Base-by-base conservation (phyloP, 2,888 invertebrate genomes). In the Priocnemis perturbator region DNA sequence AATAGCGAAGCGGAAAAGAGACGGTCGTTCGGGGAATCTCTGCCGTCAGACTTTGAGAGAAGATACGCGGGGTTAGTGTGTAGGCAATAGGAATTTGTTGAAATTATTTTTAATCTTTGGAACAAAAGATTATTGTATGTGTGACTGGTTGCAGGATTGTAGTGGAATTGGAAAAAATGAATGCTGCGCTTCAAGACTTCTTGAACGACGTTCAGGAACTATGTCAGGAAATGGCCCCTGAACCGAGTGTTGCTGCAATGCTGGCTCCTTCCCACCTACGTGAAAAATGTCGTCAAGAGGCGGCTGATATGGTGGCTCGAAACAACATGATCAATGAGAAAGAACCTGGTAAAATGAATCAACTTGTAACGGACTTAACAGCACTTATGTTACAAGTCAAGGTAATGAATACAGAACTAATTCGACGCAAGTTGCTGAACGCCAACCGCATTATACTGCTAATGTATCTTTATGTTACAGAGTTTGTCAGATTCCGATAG, bases 1-100 rank as follows among this genome's bases (percentile, higher is more conserved):
- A 98, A 98, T 85, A 92, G 95, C 69, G 95, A 97, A 88, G 97
- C 97, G 0, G 98, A 98, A 86, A 94, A 95, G 89, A 92, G 93
- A 87, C 93, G 94, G 89, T 95, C 96, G 0, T 95, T 94, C 87
- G 94, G 95, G 37, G 93, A 95, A 83, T 92, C 92, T 71, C 92
- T 96, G 83, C 93, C 95, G 3, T 93, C 95, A 72, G 97, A 98
- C 85, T 98, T 98, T 88, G 96, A 98, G 88, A 93, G 95, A 79
- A 94, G 94, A 84, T 98, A 98, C 90, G 98, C 98, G 15, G 93
- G 93, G 73, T 92, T 93, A 79, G 71, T 53, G 65, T n/a, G 23
- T 66, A 60, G n/a, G 47, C 60, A 52, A n/a, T 45, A 44, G 57
- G 7, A 23, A 44, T 55, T 44, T 21, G 37, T 26, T 45, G 11